phyloP scores from a whole-genome alignment of 2,888 invertebrate genomes.

The Sympetrum striolatum region DNA sequence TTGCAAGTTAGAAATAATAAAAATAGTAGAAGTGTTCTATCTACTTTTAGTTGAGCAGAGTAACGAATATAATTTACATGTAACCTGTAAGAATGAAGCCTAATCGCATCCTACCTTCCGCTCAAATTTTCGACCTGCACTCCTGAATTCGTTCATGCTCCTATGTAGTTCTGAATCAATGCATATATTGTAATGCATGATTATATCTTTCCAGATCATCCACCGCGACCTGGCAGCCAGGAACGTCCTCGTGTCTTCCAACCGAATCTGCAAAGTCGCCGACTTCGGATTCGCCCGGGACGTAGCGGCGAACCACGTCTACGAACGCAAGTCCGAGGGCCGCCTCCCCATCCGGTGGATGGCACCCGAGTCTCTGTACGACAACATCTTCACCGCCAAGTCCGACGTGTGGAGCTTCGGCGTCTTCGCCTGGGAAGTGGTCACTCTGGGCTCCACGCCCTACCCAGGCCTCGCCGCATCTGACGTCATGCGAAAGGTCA shows the following conservation, averaged over 20 bases:
- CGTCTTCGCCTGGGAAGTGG: constrained; percentile 94
- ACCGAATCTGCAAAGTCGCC: constrained; percentile 88
- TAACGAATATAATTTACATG: no score
- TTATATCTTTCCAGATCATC: constrained; percentile 66
- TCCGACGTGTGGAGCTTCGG: constrained; percentile 98
- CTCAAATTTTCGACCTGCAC: no score
- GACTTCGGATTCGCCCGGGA: constrained; percentile 94
- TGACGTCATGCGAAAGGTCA: constrained; percentile 88
- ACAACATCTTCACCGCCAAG: constrained; percentile 91
- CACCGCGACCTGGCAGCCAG: constrained; percentile 90
- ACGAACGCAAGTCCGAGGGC: constrained; percentile 79
- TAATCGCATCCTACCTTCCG: no score
- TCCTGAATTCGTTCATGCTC: no score
- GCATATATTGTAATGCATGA: not conserved
- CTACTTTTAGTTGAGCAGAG: no score
- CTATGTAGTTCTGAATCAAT: not conserved
- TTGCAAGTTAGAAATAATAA: no score
- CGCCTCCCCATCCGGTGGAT: constrained; percentile 87
- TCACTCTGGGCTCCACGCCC: constrained; percentile 92
- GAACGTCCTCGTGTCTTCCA: constrained; percentile 85
- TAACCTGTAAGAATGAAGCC: no score
- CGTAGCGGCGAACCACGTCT: constrained; percentile 74
- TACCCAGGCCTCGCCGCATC: constrained; percentile 92
- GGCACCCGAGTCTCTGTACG: constrained; percentile 94
- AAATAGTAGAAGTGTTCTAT: no score